Base-by-base conservation (phyloP, 2,797 vertebrate genomes). In the Macrochelys suwanniensis region DNA sequence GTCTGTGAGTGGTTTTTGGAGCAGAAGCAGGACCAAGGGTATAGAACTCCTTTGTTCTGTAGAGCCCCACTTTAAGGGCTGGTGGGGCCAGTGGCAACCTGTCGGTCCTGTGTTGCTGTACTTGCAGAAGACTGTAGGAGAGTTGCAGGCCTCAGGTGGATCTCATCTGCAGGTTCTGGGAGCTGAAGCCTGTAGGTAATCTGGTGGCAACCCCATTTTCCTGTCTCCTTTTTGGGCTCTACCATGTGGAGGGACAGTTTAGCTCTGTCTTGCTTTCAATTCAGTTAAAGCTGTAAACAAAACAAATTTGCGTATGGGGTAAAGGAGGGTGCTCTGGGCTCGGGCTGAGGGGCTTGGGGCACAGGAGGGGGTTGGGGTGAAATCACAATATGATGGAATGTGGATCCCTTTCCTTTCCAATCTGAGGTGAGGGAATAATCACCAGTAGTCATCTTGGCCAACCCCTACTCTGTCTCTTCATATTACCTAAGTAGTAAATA, bases 171-270 rank as follows among this genome's bases (percentile, higher is more conserved):
- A 37, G 33, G 37, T 61, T 92, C 42, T 57, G 12, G 19, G 77
- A 79, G 19, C 21, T 53, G 42, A 5, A 21, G 2, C 51, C 49
- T 7, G 81, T 79, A 33, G 68, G 50, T 71, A 77, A 71, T 56
- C 54, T 12, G 19, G 25, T 15, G n/a, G 33, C 19, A 61, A 59
- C 2, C 0, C 1, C 21, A 26, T 3, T 68, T 56, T 86, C 71
- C 53, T 56, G 1, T 68, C 81, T 5, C 45, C 4, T 86, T 74
- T 85, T 7, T 68, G 16, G 4, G 7, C 45, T 92, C 83, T 91
- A 31, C 7, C 4, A 25, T 21, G 47, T 3, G 53, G 11, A 50
- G 25, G 81, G 86, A 50, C 12, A 25, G 59, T 84, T 12, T 51
- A n/a, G 16, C 4, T 79, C 28, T 87, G 54, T 57, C 21, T 9